Evolutionary conservation across 2,888 invertebrate species (phyloP).

Genomic region (Pollenia griseotomentosa): DNA sequence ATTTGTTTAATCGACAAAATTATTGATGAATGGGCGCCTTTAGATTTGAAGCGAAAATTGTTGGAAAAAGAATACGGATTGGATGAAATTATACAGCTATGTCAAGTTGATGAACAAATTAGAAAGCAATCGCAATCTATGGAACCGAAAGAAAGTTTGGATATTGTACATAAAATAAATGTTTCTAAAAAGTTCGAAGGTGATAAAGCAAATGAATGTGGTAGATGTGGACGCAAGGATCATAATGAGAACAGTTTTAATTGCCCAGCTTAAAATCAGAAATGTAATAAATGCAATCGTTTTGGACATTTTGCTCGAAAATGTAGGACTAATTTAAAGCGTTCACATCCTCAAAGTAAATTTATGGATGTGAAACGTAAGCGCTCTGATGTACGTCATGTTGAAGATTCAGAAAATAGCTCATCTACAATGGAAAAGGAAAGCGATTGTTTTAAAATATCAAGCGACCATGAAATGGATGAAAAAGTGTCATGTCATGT

Average conservation of each 20-base stretch:
- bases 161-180: slow-evolving; percentile 65
- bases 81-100: slow-evolving; percentile 56
- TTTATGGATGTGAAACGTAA: slow-evolving; percentile 44
- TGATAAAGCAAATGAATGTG: slow-evolving; percentile 49
- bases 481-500: slow-evolving; percentile 49
- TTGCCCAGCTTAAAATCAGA: slow-evolving; percentile 44
- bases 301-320: slow-evolving; percentile 58
- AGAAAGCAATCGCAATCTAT: slow-evolving; percentile 69
- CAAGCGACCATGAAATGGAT: slow-evolving; percentile 50
- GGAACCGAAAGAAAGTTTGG: slow-evolving; percentile 51
- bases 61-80: slow-evolving; percentile 63
- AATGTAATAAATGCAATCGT: slow-evolving; percentile 61
- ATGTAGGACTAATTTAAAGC: slow-evolving; percentile 58
- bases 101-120: slow-evolving; percentile 70
- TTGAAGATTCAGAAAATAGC: slow-evolving; percentile 48
- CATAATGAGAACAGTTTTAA: slow-evolving; percentile 57
- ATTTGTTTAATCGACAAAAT: slow-evolving; percentile 68
- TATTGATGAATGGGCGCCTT: slow-evolving; percentile 70
- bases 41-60: slow-evolving; percentile 70
- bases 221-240: slow-evolving; percentile 66
- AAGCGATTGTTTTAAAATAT: slow-evolving; percentile 58
- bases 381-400: slow-evolving; percentile 37
- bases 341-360: slow-evolving; percentile 30
- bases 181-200: slow-evolving; percentile 35
- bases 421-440: slow-evolving; percentile 35